Conservation (phyloP, 23 tunicate species). For the Halocynthia aurantium region DNA sequence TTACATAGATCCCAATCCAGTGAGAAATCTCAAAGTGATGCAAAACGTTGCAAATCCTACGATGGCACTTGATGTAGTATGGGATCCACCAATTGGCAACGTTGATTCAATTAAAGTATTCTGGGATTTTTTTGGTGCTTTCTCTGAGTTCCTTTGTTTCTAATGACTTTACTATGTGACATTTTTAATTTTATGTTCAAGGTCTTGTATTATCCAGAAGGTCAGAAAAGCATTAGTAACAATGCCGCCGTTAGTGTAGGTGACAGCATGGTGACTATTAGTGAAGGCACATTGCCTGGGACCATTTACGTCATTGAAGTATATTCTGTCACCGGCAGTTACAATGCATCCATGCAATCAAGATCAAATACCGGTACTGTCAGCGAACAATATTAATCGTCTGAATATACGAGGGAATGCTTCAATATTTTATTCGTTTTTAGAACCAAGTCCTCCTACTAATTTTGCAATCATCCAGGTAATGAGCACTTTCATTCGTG, state of each 20-base stretch:
- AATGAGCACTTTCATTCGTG: neutral
- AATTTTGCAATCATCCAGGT: neutral
- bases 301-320: slow-evolving; percentile 3
- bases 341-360: neutral
- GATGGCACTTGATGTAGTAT: neutral
- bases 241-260: neutral
- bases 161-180: neutral
- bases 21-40: neutral
- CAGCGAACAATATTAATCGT: too few relatives aligned
- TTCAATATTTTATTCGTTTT: neutral
- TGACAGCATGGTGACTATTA: neutral
- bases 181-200: neutral
- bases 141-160: too few relatives aligned
- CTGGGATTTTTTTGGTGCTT: neutral
- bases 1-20: slow-evolving; percentile 20
- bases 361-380: slow-evolving; percentile 6
- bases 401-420: neutral
- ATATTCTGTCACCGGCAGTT: slow-evolving; percentile 1
- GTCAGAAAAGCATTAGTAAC: neutral
- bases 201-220: neutral
- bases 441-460: slow-evolving; percentile 9
- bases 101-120: slow-evolving; percentile 1
- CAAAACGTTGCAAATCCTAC: slow-evolving; percentile 6
- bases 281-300: neutral
- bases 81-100: neutral